Evolutionary conservation across 2,113 vertebrate genomes (phyloP).

Genomic region (Leptocoma aspasia): DNA sequence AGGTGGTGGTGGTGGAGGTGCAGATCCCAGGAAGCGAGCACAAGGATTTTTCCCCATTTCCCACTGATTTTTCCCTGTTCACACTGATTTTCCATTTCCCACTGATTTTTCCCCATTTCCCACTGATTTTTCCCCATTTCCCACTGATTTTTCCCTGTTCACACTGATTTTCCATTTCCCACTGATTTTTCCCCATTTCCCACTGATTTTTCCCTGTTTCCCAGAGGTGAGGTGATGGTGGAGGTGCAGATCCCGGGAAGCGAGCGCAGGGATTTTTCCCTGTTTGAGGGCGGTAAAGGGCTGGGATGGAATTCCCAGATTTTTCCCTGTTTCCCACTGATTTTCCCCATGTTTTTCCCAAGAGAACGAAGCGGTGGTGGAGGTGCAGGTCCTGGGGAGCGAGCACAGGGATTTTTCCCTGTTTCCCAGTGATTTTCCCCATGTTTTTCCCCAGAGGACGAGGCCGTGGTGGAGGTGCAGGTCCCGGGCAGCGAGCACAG

Average conservation of each 20-base stretch:
- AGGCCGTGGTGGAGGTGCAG: constrained; percentile 86
- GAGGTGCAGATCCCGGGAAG: background rate
- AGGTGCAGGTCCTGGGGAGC: background rate
- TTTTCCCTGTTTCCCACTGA: background rate
- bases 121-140: background rate
- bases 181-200: too few relatives aligned
- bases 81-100: too few relatives aligned
- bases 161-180: too few relatives aligned
- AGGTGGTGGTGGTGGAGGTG: background rate
- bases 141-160: background rate
- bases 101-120: background rate
- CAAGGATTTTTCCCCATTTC: background rate
- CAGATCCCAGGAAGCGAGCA: rapidly evolving
- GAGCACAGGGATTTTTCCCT: background rate
- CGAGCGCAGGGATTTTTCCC: background rate
- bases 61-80: too few relatives aligned
- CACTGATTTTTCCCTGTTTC: too few relatives aligned
- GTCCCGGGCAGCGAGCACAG: constrained; percentile 81
- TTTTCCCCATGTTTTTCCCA: background rate
- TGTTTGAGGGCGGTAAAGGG: too few relatives aligned
- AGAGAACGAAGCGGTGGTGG: background rate
- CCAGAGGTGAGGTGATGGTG: too few relatives aligned
- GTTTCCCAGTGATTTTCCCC: background rate
- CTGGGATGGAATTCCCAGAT: too few relatives aligned
- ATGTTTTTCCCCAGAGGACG: constrained; percentile 70